Base-by-base conservation (phyloP, 2,888 invertebrate genomes). In the Sycophila texana region DNA sequence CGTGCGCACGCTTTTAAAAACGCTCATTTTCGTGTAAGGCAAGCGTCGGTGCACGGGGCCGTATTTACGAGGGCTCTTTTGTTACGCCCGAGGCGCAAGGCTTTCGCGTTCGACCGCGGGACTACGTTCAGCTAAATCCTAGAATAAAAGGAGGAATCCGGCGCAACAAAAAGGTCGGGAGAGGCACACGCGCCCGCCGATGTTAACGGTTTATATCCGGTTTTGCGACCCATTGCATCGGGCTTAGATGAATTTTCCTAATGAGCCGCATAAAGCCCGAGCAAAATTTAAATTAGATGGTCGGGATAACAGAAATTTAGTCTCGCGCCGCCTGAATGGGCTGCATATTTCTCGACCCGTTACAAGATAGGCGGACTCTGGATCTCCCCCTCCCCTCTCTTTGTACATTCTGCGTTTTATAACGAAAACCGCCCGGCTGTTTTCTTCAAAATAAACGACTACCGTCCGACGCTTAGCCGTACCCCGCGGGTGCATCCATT, bases 161-260 rank as follows among this genome's bases (percentile, higher is more conserved):
- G 39, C 39, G 39, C 10, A 39, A 26, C 30, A 68, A 53, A 58
- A 73, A 65, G 75, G 26, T 3, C 3, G 79, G 71, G 80, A 77
- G 72, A 80, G 58, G 61, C 49, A 20, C 12, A 55, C 39, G 39
- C 39, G 61, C 82, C 83, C 81, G 70, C 84, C 83, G 84, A 84
- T 67, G 72, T 63, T 80, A 82, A 63, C 77, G 74, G 66, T 75
- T 63, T 75, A 79, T 81, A 79, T 81, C 75, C 80, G 81, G 75
- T 83, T 81, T 75, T 60, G 60, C 79, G 65, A 67, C 76, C 72
- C 67, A 65, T 57, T 60, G 63, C 77, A 67, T 81, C 79, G 57
- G 81, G 82, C 83, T 84, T 83, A 82, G 84, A 80, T 81, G 81
- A 76, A 83, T 84, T 83, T 80, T 78, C 72, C 77, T 85, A 84